These are phyloP conservation scores for Nephila pilipes DNA, from an alignment of 1,140 invertebrate genomes.

Conservation along the genomic window DNA sequence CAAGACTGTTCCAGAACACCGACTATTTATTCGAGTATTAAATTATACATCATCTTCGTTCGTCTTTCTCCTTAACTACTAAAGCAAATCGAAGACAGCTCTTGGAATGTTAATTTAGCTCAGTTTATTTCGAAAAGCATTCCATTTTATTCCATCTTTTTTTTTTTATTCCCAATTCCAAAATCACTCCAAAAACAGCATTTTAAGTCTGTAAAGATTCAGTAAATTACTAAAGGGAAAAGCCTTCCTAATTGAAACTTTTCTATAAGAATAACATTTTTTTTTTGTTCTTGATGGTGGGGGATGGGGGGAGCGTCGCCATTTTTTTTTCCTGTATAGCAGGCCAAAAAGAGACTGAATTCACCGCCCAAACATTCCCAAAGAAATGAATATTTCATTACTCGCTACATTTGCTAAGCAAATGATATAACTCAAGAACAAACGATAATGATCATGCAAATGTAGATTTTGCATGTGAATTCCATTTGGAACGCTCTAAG, in stretches of 20 bases:
- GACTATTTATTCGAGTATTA: constrained; percentile 20
- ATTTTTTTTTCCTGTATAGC: not conserved
- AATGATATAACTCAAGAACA: constrained; percentile 68
- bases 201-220: constrained; percentile 21
- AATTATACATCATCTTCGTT: constrained; percentile 17
- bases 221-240: constrained; percentile 21
- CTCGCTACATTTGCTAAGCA: constrained; percentile 63
- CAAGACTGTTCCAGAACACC: not conserved
- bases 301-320: not conserved
- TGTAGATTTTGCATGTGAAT: constrained; percentile 65
- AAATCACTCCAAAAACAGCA: not conserved
- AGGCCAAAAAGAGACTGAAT: not conserved
- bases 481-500: constrained; percentile 52
- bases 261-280: constrained; percentile 30
- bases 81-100: constrained; percentile 22
- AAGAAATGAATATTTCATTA: constrained; percentile 74
- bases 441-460: constrained; percentile 73
- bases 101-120: constrained; percentile 25
- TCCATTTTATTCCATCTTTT: constrained; percentile 14
- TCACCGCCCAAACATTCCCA: constrained; percentile 29
- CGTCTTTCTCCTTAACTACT: not conserved
- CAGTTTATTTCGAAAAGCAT: not conserved
- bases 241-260: constrained; percentile 57
- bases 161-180: not conserved
- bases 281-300: not conserved